Percentiles rank a stretch among this genome's conserved stretches.
phyloP scores from a whole-genome alignment of 1,140 invertebrate species.

The Zaprionus gabonicus region DNA sequence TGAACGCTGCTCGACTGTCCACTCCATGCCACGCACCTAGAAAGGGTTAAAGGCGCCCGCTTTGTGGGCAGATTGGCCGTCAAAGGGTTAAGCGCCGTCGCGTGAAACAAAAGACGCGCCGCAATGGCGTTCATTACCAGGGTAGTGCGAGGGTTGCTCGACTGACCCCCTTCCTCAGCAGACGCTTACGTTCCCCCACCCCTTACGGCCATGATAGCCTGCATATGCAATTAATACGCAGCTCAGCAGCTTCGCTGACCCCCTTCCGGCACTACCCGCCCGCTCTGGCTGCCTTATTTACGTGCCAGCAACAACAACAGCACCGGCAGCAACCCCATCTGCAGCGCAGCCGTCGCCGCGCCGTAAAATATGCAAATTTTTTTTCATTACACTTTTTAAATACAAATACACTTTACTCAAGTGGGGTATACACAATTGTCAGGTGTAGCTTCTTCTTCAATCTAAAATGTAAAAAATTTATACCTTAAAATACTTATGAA shows the following conservation, averaged over 20 bases:
- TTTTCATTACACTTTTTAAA: constrained; percentile 54
- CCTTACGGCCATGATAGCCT: background rate
- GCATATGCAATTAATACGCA: constrained; percentile 44
- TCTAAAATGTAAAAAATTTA: background rate
- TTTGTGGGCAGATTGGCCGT: background rate
- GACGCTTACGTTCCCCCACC: background rate
- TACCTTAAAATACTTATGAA: background rate
- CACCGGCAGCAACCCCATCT: constrained; percentile 55
- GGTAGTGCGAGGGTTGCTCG: background rate
- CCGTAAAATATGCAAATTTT: constrained; percentile 64
- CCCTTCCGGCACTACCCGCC: background rate
- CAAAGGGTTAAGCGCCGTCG: constrained; percentile 60
- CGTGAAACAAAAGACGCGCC: constrained; percentile 57
- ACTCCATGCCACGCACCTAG: constrained; percentile 19
- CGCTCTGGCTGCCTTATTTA: constrained; percentile 16
- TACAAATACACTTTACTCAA: background rate
- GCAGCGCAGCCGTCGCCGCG: constrained; percentile 26
- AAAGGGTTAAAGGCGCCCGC: constrained; percentile 48
- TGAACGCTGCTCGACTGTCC: constrained; percentile 41
- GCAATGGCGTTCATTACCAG: constrained; percentile 14
- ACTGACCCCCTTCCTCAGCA: background rate
- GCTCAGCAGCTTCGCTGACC: background rate
- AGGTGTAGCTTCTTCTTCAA: background rate
- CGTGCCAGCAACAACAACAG: constrained; percentile 10
- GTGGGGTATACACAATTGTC: background rate